Percentiles rank a stretch among this genome's conserved stretches.
phyloP scores from a whole-genome alignment of 2,888 invertebrate species.

The Hesperia comma region DNA sequence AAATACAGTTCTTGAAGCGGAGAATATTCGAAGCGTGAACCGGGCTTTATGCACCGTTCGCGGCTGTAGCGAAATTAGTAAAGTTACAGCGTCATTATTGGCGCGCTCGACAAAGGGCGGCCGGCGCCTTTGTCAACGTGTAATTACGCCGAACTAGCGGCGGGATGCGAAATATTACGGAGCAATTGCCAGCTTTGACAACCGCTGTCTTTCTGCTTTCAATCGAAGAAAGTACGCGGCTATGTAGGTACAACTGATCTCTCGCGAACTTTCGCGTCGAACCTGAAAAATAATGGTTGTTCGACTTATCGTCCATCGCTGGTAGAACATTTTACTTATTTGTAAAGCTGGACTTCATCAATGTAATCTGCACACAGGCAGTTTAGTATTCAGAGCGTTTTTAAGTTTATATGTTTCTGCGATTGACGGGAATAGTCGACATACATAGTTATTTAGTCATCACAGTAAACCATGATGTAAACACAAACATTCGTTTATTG shows the following conservation, averaged over 20 bases:
- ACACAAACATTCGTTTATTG: too few relatives aligned
- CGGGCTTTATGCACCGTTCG: slow-evolving; percentile 39
- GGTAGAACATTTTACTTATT: too few relatives aligned
- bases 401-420: too few relatives aligned
- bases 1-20: slow-evolving; percentile 27
- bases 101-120: slow-evolving; percentile 65
- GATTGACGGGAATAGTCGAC: too few relatives aligned
- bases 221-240: slow-evolving; percentile 9
- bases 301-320: too few relatives aligned
- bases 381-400: too few relatives aligned
- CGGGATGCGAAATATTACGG: slow-evolving; percentile 44
- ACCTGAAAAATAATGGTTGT: not conserved
- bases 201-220: slow-evolving; percentile 26
- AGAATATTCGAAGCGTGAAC: slow-evolving; percentile 26
- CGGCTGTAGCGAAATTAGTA: slow-evolving; percentile 67
- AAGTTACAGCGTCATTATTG: slow-evolving; percentile 74
- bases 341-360: too few relatives aligned
- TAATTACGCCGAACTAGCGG: slow-evolving; percentile 58
- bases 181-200: slow-evolving; percentile 34
- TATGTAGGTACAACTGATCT: not conserved
- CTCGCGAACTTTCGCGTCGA: not conserved
- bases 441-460: too few relatives aligned
- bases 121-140: slow-evolving; percentile 61
- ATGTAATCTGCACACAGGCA: too few relatives aligned
- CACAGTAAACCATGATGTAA: too few relatives aligned